phyloP scores from a whole-genome alignment of 2,797 vertebrate species.

The Pteronotus mesoamericanus region DNA sequence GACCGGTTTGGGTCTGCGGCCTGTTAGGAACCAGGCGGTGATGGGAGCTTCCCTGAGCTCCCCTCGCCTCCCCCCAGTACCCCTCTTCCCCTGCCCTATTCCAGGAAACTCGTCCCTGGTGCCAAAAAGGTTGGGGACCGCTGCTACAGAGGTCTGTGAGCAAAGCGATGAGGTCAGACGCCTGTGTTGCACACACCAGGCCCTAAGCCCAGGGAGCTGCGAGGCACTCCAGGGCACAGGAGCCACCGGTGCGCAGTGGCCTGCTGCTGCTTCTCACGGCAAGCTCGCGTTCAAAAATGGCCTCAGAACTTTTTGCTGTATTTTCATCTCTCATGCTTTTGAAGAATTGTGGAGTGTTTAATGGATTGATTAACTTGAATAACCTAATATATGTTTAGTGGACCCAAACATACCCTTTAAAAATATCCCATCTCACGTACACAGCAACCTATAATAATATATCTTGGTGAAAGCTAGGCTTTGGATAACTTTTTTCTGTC shows the following conservation, averaged over 20 bases:
- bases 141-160: neutral
- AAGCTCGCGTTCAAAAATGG: neutral
- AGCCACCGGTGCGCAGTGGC: neutral
- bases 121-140: too few species aligned
- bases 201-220: neutral
- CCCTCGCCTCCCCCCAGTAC: too few species aligned
- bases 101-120: too few species aligned
- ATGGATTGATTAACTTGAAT: neutral
- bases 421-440: neutral
- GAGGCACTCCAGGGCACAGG: neutral
- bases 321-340: constrained; percentile 28
- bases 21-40: too few species aligned
- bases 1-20: too few species aligned
- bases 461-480: neutral
- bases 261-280: neutral
- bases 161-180: neutral
- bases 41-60: too few species aligned
- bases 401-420: neutral
- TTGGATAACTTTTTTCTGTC: neutral
- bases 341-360: neutral
- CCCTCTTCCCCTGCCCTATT: too few species aligned
- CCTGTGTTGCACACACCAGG: neutral
- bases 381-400: neutral
- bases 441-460: neutral
- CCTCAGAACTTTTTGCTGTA: neutral